These are phyloP conservation scores for Timema cristinae DNA, from an alignment of 2,888 invertebrate species.

Conservation along the genomic window DNA sequence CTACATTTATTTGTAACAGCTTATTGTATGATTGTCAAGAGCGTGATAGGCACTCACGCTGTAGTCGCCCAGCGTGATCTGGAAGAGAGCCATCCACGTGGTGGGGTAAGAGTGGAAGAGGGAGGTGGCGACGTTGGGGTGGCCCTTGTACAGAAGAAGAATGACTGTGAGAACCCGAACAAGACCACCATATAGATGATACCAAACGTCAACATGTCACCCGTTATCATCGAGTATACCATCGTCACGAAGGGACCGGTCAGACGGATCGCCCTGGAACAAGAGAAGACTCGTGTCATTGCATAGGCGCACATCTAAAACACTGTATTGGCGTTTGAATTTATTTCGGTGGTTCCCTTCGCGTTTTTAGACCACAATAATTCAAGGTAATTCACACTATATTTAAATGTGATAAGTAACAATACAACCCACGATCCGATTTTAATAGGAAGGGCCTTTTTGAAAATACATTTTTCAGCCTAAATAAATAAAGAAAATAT, in stretches of 20 bases:
- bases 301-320: no score
- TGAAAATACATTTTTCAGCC: no score
- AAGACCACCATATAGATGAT: conserved; percentile 94
- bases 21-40: background rate
- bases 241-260: conserved; percentile 99
- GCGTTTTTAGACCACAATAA: no score
- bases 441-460: no score
- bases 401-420: no score
- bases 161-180: conserved; percentile 94
- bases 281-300: background rate
- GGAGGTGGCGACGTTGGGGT: conserved; percentile 74
- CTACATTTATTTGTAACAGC: no score
- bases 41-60: conserved; percentile 74
- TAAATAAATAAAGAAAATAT: no score
- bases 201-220: conserved; percentile 97
- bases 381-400: no score
- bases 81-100: conserved; percentile 97
- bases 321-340: no score
- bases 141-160: conserved; percentile 91
- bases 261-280: conserved; percentile 77
- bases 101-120: conserved; percentile 80
- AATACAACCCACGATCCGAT: no score
- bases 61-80: conserved; percentile 96
- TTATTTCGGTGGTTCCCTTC: no score
- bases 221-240: conserved; percentile 99